phyloP scores from a whole-genome alignment of 2,888 invertebrate genomes.

The Drosophila histrio region DNA sequence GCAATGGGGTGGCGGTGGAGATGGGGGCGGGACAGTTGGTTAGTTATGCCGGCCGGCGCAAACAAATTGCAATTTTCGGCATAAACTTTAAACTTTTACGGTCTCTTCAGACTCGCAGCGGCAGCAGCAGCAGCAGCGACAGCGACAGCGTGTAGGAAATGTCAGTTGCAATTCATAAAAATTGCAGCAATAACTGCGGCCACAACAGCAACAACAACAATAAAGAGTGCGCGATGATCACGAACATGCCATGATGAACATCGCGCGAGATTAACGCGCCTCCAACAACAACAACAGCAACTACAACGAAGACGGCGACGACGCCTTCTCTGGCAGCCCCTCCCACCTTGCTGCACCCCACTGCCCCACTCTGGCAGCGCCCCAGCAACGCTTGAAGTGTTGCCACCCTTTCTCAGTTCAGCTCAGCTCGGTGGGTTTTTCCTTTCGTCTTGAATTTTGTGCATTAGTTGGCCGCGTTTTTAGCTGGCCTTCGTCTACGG shows the following conservation, averaged over 20 bases:
- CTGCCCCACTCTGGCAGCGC: neutral
- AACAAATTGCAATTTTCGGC: constrained; percentile 59
- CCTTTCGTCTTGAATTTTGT: neutral
- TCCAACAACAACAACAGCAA: constrained; percentile 36
- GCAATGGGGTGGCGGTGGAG: neutral
- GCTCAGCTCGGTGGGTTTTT: constrained; percentile 16
- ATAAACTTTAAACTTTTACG: constrained; percentile 77
- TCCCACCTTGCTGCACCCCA: neutral
- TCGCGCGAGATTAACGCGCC: constrained; percentile 70
- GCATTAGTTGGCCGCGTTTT: constrained; percentile 58
- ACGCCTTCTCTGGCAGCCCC: constrained; percentile 27
- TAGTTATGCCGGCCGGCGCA: constrained; percentile 65
- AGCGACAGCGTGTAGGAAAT: constrained; percentile 77
- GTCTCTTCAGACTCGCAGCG: constrained; percentile 6
- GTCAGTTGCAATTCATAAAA: constrained; percentile 82
- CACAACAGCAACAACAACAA: constrained; percentile 12
- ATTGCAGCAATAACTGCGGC: constrained; percentile 73
- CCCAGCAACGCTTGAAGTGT: constrained; percentile 1
- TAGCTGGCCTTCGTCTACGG: constrained; percentile 66
- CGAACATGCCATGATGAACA: constrained; percentile 77
- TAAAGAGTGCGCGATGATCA: constrained; percentile 57
- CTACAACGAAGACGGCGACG: constrained; percentile 14
- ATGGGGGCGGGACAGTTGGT: constrained; percentile 10
- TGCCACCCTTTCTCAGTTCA: constrained; percentile 40
- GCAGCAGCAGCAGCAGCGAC: constrained; percentile 46